phyloP scores from a whole-genome alignment of 1,140 invertebrate genomes.

The Neodiprion fabricii region DNA sequence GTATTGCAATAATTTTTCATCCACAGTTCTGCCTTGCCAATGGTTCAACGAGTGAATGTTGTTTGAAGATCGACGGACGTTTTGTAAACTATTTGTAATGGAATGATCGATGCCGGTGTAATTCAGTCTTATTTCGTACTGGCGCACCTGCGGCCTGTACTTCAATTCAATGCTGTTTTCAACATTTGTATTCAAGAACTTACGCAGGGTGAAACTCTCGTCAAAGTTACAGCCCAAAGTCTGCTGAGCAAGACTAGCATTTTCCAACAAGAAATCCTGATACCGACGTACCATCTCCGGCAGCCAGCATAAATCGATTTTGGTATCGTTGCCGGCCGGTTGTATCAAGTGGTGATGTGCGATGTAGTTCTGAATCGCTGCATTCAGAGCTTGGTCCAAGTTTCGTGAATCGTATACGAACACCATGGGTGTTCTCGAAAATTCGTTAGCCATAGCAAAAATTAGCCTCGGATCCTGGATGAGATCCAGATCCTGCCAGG shows the following conservation, averaged over 20 bases:
- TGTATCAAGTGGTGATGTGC: constrained; percentile 28
- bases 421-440: constrained; percentile 43
- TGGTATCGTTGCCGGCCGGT: neutral
- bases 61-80: neutral
- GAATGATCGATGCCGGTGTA: constrained; percentile 25
- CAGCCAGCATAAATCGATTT: constrained; percentile 20
- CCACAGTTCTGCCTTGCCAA: constrained; percentile 38
- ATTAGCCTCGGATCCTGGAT: constrained; percentile 45
- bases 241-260: neutral
- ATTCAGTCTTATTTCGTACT: constrained; percentile 34
- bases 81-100: neutral
- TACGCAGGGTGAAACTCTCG: constrained; percentile 23
- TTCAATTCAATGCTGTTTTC: constrained; percentile 17
- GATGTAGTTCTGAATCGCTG: constrained; percentile 36
- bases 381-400: constrained; percentile 40
- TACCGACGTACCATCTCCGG: constrained; percentile 39
- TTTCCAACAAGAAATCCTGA: constrained; percentile 22
- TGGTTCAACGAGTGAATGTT: constrained; percentile 19
- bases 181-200: constrained; percentile 25
- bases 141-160: constrained; percentile 26
- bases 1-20: constrained; percentile 60
- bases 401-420: constrained; percentile 43
- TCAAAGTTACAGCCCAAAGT: neutral
- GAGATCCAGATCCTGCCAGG: constrained; percentile 53
- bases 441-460: constrained; percentile 53